Percentiles rank a stretch among this genome's conserved stretches.
Conservation (phyloP, 2,888 invertebrate genomes). For the Andrena trimmerana region DNA sequence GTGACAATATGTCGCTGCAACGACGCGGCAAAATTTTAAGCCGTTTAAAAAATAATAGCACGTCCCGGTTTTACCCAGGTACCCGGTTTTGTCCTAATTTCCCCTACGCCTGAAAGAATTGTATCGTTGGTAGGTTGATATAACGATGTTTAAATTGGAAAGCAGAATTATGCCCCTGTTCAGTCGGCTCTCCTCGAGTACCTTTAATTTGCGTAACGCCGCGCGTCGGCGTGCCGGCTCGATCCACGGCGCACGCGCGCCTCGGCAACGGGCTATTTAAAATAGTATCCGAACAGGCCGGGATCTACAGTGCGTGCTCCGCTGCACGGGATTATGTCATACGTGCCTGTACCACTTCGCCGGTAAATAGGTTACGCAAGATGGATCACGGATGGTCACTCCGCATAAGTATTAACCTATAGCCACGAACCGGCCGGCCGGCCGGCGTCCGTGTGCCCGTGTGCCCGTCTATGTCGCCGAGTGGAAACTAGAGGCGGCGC, state of each 20-base stretch:
- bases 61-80: no score
- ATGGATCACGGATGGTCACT: slow-evolving; percentile 75
- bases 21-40: no score
- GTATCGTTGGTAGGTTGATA: no score
- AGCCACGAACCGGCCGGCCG: slow-evolving; percentile 45
- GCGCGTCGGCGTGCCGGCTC: slow-evolving; percentile 37
- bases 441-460: slow-evolving; percentile 12
- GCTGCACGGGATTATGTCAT: slow-evolving; percentile 76
- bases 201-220: slow-evolving; percentile 55
- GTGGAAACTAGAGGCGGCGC: slow-evolving; percentile 42
- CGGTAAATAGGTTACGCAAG: slow-evolving; percentile 82
- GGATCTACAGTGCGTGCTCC: slow-evolving; percentile 59
- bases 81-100: no score
- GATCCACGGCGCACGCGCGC: slow-evolving; percentile 38
- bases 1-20: no score
- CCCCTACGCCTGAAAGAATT: no score
- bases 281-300: slow-evolving; percentile 63
- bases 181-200: slow-evolving; percentile 12
- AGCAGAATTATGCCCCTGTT: not conserved
- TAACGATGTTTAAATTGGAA: no score
- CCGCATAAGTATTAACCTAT: slow-evolving; percentile 70
- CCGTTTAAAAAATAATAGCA: no score
- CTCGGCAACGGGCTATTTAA: slow-evolving; percentile 57
- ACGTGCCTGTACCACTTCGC: slow-evolving; percentile 71
- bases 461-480: not conserved